A percentile compares a stretch with the other conserved stretches of the same genome.
Conservation (phyloP, 2,888 invertebrate genomes). For the Acleris literana region DNA sequence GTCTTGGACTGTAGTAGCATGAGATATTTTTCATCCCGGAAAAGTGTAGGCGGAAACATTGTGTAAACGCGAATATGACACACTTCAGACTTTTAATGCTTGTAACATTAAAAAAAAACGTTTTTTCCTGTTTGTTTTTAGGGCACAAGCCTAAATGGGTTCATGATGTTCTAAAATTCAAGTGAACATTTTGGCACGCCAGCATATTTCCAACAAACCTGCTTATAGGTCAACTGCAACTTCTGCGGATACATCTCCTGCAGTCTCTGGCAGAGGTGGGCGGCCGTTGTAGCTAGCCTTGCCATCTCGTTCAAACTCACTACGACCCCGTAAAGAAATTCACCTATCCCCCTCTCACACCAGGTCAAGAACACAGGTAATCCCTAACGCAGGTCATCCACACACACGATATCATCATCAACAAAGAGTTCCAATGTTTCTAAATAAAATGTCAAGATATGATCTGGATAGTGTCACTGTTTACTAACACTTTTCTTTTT, state of each 20-base stretch:
- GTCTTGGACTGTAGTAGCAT: too few relatives aligned
- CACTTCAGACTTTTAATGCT: too few relatives aligned
- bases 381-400: slow-evolving; percentile 17
- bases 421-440: not conserved
- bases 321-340: slow-evolving; percentile 15
- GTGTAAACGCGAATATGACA: too few relatives aligned
- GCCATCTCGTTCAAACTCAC: slow-evolving; percentile 57
- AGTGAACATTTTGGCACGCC: too few relatives aligned
- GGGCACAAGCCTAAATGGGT: too few relatives aligned
- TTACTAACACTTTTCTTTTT: not conserved
- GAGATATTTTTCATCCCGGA: too few relatives aligned
- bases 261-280: slow-evolving; percentile 71
- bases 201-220: slow-evolving; percentile 47
- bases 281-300: slow-evolving; percentile 68
- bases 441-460: too few relatives aligned
- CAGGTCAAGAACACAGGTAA: slow-evolving; percentile 34
- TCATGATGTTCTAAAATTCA: too few relatives aligned
- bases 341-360: slow-evolving; percentile 15
- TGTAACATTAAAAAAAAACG: too few relatives aligned
- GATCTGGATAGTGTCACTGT: too few relatives aligned
- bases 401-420: slow-evolving; percentile 15
- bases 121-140: too few relatives aligned
- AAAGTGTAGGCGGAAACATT: too few relatives aligned
- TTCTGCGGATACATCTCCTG: slow-evolving; percentile 75
- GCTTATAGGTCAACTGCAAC: slow-evolving; percentile 58